Evolutionary conservation across 2,888 invertebrate species (phyloP), one percentile per base, ranked within the genome.

Genomic region (Ophion slaviceki): DNA sequence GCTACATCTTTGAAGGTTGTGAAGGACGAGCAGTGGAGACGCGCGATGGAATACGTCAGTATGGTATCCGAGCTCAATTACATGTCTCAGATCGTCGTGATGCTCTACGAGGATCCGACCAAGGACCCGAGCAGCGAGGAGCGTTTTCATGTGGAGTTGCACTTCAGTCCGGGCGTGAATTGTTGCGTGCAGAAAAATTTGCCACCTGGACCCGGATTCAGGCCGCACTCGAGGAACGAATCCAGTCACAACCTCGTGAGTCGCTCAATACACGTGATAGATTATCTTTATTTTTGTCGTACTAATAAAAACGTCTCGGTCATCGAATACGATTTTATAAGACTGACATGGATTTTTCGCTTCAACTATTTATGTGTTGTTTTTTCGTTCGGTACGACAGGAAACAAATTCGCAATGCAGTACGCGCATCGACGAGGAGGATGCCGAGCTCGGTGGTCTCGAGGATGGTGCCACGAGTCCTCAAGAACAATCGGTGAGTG

Each of bases 61-160:
- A 98, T 98, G 96, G 99, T 99, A 7, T 98, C 99, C 0, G 99
- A 99, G 94, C 96, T 99, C 47, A 99, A 99, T 95, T 99, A 99
- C 94, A 98, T 99, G 98, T 99, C 99, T 5, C 99, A 99, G 94
- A 98, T 99, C 84, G 99, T 99, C 1, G 98, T 99, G 40, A 99
- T 99, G 98, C 95, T 99, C 0, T 99, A 99, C 93, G 99, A 99
- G 95, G 99, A 99, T 94, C 99, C 98, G 7, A 99, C 98, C 0
- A 99, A 99, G 94, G 98, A 98, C 94, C 97, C 97, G 0, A 96
- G 96, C 77, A 98, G 98, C 0, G 98, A 98, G 92, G 98, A 98
- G 94, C 95, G 99, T 89, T 99, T 99, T 94, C 99, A 99, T 94
- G 98, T 99, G 75, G 99, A 99, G 94, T 95, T 99, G 14, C 99